phyloP scores from a whole-genome alignment of 2,797 vertebrate species.

The Takifugu rubripes region DNA sequence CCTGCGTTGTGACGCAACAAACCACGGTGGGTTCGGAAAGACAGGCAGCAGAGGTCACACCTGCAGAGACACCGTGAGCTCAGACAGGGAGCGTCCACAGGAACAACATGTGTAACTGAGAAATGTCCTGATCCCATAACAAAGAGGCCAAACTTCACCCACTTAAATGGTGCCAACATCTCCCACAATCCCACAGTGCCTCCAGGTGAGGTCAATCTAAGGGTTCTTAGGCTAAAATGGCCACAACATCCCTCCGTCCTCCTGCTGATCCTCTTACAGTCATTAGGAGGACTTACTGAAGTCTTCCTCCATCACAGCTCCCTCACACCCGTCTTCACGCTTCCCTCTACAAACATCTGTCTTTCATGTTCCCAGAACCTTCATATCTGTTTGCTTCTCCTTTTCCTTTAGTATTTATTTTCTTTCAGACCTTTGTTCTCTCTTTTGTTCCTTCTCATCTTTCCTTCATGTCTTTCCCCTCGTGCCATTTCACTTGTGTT shows the following conservation, averaged over 20 bases:
- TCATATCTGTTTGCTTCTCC: too few species aligned
- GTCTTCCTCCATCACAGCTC: background rate
- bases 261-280: background rate
- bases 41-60: conserved; percentile 93
- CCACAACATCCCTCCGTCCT: background rate
- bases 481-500: background rate
- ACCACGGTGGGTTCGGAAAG: conserved; percentile 94
- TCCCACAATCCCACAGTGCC: conserved; percentile 1
- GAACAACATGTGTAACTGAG: too few species aligned
- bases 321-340: background rate
- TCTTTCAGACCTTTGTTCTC: background rate
- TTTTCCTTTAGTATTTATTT: background rate
- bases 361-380: too few species aligned
- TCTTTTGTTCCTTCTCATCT: background rate
- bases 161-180: background rate
- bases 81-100: background rate
- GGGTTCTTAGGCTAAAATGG: background rate
- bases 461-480: background rate
- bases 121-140: too few species aligned
- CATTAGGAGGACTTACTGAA: background rate
- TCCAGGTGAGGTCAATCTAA: too few species aligned
- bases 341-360: background rate
- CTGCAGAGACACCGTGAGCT: conserved; percentile 57
- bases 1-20: conserved; percentile 89
- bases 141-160: too few species aligned